A percentile compares a stretch with the other conserved stretches of the same genome.
Conservation (phyloP, 2,888 invertebrate genomes). For the Galerucella calmariensis region DNA sequence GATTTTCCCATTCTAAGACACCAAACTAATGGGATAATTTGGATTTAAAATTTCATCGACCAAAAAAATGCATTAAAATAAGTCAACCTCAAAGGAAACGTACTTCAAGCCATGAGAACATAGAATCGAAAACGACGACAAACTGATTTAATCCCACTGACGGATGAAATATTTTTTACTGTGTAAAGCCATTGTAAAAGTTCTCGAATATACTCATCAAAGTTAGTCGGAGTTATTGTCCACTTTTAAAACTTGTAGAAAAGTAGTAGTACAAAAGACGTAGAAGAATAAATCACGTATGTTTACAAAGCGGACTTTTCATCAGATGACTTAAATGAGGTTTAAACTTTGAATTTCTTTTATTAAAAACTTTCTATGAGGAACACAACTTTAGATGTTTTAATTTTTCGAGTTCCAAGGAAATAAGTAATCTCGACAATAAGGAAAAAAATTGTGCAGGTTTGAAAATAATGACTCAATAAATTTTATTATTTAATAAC, state of each 20-base stretch:
- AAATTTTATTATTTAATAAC: too few species aligned
- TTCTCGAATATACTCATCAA: not conserved
- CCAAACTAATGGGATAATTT: too few species aligned
- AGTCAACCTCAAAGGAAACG: too few species aligned
- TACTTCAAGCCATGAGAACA: too few species aligned
- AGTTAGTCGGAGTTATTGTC: slow-evolving; percentile 40
- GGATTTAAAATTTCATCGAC: too few species aligned
- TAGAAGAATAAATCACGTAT: slow-evolving; percentile 50
- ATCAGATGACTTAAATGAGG: slow-evolving; percentile 12
- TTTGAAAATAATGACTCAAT: not conserved
- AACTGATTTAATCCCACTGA: not conserved
- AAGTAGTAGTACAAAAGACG: slow-evolving; percentile 50
- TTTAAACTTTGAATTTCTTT: slow-evolving; percentile 16
- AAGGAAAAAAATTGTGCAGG: not conserved
- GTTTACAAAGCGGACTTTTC: slow-evolving; percentile 38
- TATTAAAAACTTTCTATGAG: not conserved
- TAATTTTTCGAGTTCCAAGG: not conserved
- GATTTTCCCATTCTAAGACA: too few species aligned
- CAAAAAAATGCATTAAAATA: too few species aligned
- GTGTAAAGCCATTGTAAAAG: not conserved
- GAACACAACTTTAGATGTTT: not conserved
- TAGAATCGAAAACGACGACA: not conserved
- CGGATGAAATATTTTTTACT: not conserved
- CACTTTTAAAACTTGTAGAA: slow-evolving; percentile 47
- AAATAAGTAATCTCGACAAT: not conserved